Evolutionary conservation across 2,113 vertebrate species (phyloP).

Genomic region (Psephotus haematonotus): DNA sequence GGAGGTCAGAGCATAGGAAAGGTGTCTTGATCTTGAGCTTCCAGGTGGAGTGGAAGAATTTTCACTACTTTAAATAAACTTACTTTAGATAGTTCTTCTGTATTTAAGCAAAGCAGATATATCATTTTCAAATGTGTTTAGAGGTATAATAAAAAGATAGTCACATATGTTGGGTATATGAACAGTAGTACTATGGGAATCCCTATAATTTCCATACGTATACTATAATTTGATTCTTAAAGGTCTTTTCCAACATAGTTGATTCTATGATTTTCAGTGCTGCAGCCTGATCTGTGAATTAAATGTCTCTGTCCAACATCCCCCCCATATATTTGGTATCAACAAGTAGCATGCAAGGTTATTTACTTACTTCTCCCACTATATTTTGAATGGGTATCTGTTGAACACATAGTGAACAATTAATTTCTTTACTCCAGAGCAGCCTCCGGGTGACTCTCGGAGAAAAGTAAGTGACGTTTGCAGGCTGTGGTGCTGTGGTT

Average conservation of each 20-base stretch:
- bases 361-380: slow-evolving; percentile 30
- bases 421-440: slow-evolving; percentile 94
- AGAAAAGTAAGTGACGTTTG: slow-evolving; percentile 96
- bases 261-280: not conserved
- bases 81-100: not conserved
- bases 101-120: not conserved
- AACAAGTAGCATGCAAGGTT: not conserved
- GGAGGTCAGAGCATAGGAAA: not conserved
- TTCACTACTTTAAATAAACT: not conserved
- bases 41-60: not conserved
- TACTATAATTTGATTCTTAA: not conserved
- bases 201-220: not conserved
- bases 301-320: not conserved
- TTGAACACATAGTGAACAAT: slow-evolving; percentile 75
- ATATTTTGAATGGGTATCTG: slow-evolving; percentile 54
- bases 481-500: slow-evolving; percentile 75
- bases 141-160: not conserved
- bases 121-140: not conserved
- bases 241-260: not conserved
- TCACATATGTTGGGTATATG: not conserved
- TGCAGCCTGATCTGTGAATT: not conserved
- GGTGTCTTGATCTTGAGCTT: not conserved
- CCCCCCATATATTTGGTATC: not conserved
- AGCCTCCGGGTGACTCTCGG: slow-evolving; percentile 94
- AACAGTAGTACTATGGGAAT: not conserved